Evolutionary conservation across 2,797 vertebrate species (phyloP).

Genomic region (Anabacerthia variegaticeps): DNA sequence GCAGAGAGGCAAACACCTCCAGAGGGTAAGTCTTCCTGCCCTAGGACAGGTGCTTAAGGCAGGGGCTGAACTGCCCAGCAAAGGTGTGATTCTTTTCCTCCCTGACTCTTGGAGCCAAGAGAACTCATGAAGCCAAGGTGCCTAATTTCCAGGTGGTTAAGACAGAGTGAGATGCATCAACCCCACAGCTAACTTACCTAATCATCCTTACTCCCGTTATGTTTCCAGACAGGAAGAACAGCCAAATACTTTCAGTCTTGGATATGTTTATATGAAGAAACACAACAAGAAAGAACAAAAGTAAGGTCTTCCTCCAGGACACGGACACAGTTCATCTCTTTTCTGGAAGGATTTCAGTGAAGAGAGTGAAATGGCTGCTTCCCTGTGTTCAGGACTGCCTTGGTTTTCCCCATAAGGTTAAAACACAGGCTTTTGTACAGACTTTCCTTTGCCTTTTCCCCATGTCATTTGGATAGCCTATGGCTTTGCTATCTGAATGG

Average conservation of each 20-base stretch:
- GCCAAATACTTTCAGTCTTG: conserved; percentile 54
- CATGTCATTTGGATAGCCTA: not conserved
- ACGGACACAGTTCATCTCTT: not conserved
- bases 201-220: conserved; percentile 41
- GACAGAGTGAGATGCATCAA: conserved; percentile 33
- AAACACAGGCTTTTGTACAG: not conserved
- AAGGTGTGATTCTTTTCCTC: not conserved
- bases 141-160: conserved; percentile 52
- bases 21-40: not conserved
- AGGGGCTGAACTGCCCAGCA: not conserved
- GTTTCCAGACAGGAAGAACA: conserved; percentile 44
- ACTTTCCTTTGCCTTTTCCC: not conserved
- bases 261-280: conserved; percentile 27
- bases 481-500: not conserved
- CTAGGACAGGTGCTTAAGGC: conserved; percentile 45
- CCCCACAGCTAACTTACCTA: conserved; percentile 62
- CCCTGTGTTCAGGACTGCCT: not conserved
- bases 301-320: conserved; percentile 41
- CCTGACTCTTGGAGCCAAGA: not conserved
- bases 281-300: conserved; percentile 62
- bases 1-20: not conserved
- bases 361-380: not conserved
- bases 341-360: not conserved
- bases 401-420: not conserved
- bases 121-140: not conserved